Conservation (phyloP, 23 tunicate species). For the Pegea sp. region DNA sequence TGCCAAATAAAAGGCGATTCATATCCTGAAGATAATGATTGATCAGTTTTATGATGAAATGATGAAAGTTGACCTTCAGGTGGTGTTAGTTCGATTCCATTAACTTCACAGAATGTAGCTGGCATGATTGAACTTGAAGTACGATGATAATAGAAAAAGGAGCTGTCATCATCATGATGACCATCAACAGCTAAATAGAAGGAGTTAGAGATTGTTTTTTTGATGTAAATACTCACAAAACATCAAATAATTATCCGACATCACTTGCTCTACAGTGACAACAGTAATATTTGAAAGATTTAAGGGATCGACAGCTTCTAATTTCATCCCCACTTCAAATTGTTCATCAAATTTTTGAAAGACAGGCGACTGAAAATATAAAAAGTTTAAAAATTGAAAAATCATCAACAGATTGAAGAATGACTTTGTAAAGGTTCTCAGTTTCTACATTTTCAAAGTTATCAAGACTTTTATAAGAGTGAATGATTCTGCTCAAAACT, state of each 20-base stretch:
- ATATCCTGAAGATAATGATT: slow-evolving; percentile 15
- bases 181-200: too few species aligned
- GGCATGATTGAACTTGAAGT: slow-evolving; percentile 76
- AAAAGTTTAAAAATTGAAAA: too few species aligned
- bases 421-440: too few species aligned
- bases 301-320: slow-evolving; percentile 79
- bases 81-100: slow-evolving; percentile 23
- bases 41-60: too few species aligned
- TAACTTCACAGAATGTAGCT: slow-evolving; percentile 33
- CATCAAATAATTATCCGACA: slow-evolving; percentile 62
- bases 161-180: slow-evolving; percentile 49
- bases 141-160: slow-evolving; percentile 79
- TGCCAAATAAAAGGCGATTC: slow-evolving; percentile 40
- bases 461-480: too few species aligned
- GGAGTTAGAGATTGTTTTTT: too few species aligned
- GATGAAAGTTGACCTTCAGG: too few species aligned
- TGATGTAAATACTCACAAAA: slow-evolving; percentile 17
- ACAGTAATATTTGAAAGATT: slow-evolving; percentile 56
- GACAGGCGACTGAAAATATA: too few species aligned
- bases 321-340: slow-evolving; percentile 76
- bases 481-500: too few species aligned
- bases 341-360: too few species aligned
- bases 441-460: too few species aligned
- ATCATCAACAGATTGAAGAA: too few species aligned
- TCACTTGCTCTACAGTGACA: slow-evolving; percentile 65